Conservation (phyloP, 30 jellyfish, hydroid and myxozoan species). For the Cassiopea andromeda region DNA sequence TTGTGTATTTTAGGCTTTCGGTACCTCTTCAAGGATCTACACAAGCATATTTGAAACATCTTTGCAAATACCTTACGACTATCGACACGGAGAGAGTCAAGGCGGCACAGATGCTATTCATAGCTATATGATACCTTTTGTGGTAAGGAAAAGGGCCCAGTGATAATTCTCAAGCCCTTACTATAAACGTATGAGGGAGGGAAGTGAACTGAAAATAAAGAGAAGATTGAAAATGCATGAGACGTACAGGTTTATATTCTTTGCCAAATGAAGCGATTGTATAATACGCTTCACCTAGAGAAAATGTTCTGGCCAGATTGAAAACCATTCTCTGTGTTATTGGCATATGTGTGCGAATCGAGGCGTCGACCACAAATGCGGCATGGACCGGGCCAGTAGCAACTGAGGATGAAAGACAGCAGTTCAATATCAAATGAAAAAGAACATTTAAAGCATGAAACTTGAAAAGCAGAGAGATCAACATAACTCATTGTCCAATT, state of each 20-base stretch:
- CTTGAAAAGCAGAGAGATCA: background rate
- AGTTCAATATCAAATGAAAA: background rate
- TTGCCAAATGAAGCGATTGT: constrained; percentile 73
- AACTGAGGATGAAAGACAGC: constrained; percentile 7
- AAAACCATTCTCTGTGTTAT: constrained; percentile 67
- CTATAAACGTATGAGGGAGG: background rate
- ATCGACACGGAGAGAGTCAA: too few species aligned
- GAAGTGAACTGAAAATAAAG: background rate
- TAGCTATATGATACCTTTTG: too few species aligned
- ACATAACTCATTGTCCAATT: too few species aligned
- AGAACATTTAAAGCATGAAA: background rate
- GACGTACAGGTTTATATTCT: constrained; percentile 46
- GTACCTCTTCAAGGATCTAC: too few species aligned
- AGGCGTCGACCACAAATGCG: constrained; percentile 73
- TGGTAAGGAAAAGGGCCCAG: too few species aligned
- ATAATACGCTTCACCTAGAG: constrained; percentile 44
- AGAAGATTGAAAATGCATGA: background rate
- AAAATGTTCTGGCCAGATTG: constrained; percentile 68
- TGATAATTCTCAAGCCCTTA: background rate
- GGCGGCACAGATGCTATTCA: too few species aligned
- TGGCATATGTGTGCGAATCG: constrained; percentile 74
- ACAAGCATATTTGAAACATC: too few species aligned
- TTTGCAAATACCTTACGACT: too few species aligned
- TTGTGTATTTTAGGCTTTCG: too few species aligned
- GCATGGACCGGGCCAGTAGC: constrained; percentile 58